phyloP scores from a whole-genome alignment of 2,113 vertebrate genomes.

The Terrapene triunguis region DNA sequence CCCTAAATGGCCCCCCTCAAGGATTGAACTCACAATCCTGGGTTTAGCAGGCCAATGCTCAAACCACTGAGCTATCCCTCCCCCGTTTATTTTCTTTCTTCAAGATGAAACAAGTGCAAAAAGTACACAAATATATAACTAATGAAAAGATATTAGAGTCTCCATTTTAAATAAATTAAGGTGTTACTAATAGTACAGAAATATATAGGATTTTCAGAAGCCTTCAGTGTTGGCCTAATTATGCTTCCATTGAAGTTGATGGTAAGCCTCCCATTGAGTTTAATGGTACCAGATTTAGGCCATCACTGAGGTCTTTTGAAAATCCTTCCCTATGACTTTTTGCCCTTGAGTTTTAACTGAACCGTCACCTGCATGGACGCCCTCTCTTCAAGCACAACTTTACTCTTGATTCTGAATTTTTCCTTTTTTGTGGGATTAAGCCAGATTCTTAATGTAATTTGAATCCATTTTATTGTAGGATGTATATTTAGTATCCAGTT shows the following conservation, averaged over 20 bases:
- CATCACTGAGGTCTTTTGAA: conserved; percentile 37
- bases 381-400: conserved; percentile 32
- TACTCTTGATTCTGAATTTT: conserved; percentile 34
- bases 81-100: not conserved
- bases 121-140: conserved; percentile 36
- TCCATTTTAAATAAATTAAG: conserved; percentile 11
- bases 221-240: conserved; percentile 59
- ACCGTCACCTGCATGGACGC: not conserved
- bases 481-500: conserved; percentile 69
- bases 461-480: conserved; percentile 56
- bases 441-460: conserved; percentile 28
- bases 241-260: conserved; percentile 54
- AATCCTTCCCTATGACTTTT: conserved; percentile 37
- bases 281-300: conserved; percentile 48
- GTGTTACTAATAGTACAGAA: conserved; percentile 5
- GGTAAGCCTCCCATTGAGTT: not conserved
- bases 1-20: too few relatives aligned
- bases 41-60: too few relatives aligned
- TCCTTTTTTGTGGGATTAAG: conserved; percentile 24
- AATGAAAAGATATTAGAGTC: not conserved
- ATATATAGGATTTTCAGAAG: conserved; percentile 25
- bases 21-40: too few relatives aligned
- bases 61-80: too few relatives aligned
- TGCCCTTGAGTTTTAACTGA: conserved; percentile 23
- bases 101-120: conserved; percentile 19